Conservation (phyloP, 2,113 vertebrate genomes). For the Caranx ignobilis region DNA sequence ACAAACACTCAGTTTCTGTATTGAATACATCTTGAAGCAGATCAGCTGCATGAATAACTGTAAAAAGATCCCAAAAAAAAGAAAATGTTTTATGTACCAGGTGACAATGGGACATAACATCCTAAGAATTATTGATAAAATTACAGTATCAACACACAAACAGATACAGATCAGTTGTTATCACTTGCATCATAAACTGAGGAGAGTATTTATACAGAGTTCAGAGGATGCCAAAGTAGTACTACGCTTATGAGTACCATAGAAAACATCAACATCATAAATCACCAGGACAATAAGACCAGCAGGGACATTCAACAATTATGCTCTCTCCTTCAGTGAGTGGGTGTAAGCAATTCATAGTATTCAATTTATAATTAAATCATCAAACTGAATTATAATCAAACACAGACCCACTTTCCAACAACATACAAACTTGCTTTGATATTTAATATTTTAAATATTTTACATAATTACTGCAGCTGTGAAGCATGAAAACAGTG, state of each 20-base stretch:
- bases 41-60: neutral
- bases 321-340: neutral
- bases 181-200: neutral
- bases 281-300: constrained; percentile 27
- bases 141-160: neutral
- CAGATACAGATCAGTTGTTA: neutral
- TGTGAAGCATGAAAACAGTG: neutral
- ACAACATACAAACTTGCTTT: neutral
- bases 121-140: constrained; percentile 17
- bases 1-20: neutral
- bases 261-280: neutral
- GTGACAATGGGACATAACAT: neutral
- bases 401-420: neutral
- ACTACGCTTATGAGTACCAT: constrained; percentile 16
- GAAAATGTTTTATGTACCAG: neutral
- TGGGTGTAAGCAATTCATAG: neutral
- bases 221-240: neutral
- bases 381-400: constrained; percentile 7
- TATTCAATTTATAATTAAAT: constrained; percentile 7
- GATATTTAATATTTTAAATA: neutral
- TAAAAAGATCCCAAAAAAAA: too few relatives aligned
- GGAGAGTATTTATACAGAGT: constrained; percentile 2
- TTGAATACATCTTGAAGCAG: neutral
- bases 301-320: neutral
- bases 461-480: neutral